These are phyloP conservation scores for Orthonyx spaldingii DNA, from an alignment of 2,113 vertebrate species.

Conservation along the genomic window DNA sequence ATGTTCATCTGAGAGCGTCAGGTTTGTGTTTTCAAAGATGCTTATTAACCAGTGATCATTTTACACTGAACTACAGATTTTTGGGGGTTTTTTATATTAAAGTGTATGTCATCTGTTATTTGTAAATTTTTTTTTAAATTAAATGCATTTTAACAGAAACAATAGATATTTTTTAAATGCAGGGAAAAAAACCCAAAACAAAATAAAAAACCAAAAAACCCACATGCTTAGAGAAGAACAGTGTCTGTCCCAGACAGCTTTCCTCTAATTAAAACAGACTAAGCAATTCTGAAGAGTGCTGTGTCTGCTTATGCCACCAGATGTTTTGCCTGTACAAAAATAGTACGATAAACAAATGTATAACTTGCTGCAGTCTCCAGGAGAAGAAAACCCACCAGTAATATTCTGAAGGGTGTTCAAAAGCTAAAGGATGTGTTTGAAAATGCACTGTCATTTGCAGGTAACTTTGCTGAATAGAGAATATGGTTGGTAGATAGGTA, in stretches of 20 bases:
- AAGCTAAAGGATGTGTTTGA: neutral
- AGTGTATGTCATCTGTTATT: neutral
- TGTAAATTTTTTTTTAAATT: neutral
- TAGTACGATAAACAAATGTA: neutral
- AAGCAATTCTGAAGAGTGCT: neutral
- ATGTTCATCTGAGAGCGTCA: neutral
- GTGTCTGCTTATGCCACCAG: neutral
- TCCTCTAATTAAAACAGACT: slow-evolving; percentile 38
- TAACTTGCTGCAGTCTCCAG: neutral
- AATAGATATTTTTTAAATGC: neutral
- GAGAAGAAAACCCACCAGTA: slow-evolving; percentile 8
- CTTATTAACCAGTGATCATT: neutral
- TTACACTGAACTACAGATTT: neutral
- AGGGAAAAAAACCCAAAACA: neutral
- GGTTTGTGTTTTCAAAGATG: neutral
- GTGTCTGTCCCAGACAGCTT: neutral
- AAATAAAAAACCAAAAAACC: neutral
- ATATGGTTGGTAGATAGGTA: neutral
- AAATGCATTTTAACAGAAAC: neutral
- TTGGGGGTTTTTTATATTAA: neutral
- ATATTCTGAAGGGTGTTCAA: neutral
- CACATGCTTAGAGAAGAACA: neutral
- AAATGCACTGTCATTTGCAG: neutral
- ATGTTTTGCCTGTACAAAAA: neutral
- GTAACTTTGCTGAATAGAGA: neutral